These are phyloP conservation scores for Gambusia affinis DNA, from an alignment of 2,113 vertebrate species.

Conservation along the genomic window DNA sequence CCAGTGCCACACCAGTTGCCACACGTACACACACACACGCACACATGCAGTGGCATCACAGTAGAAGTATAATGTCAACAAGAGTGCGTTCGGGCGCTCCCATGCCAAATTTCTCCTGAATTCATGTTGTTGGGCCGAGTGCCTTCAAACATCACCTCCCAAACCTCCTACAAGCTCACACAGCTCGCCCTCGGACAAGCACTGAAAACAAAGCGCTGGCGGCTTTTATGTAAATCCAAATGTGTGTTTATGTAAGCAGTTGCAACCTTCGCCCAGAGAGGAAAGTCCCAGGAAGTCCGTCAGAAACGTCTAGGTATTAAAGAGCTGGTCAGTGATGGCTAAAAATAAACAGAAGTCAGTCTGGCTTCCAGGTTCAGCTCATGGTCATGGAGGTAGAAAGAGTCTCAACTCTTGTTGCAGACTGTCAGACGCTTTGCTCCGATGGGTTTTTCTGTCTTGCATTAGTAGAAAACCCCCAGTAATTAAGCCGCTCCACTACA, in stretches of 20 bases:
- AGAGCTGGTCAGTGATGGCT: constrained; percentile 10
- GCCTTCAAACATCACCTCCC: constrained; percentile 21
- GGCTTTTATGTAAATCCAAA: constrained; percentile 22
- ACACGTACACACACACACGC: constrained; percentile 20
- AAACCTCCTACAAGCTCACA: constrained; percentile 14
- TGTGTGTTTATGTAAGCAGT: neutral
- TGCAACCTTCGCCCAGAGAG: constrained; percentile 1
- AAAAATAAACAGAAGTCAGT: constrained; percentile 27
- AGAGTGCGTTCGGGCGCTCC: constrained; percentile 67
- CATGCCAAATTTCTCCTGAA: constrained; percentile 39
- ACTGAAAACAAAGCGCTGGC: constrained; percentile 17
- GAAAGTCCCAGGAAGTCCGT: constrained; percentile 55
- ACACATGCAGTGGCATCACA: constrained; percentile 4
- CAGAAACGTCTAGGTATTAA: constrained; percentile 17
- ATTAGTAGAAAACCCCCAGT: neutral
- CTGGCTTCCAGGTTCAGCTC: constrained; percentile 18
- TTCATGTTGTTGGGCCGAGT: constrained; percentile 27
- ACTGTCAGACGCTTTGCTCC: neutral
- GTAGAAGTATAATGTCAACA: constrained; percentile 30
- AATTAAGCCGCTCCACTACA: neutral
- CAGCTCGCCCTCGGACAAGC: constrained; percentile 9
- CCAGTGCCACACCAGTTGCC: constrained; percentile 19
- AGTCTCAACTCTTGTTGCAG: constrained; percentile 5
- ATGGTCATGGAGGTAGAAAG: constrained; percentile 1
- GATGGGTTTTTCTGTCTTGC: neutral